Base-by-base conservation (phyloP, 1,140 invertebrate species). In the Drosophila baimaii region DNA sequence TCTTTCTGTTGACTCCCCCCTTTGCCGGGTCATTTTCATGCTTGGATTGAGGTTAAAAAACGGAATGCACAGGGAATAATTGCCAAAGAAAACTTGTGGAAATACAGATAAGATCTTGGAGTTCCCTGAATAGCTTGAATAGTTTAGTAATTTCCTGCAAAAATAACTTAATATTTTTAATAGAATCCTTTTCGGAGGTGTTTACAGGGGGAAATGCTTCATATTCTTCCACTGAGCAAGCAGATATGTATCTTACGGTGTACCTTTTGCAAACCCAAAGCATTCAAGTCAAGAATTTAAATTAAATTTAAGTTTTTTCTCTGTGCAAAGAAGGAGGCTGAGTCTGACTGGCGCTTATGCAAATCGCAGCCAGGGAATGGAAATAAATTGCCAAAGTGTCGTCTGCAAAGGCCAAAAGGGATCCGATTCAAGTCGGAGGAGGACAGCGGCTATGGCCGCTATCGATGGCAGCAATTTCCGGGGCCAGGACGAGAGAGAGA, bases 341-440 rank as follows among this genome's bases (percentile, higher is more conserved):
- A 35, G 65, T 46, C 76, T 76, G 82, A 57, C 69, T 81, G 81
- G 55, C 79, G 82, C 82, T 88, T 86, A 86, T 86, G 82, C 83
- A 86, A 86, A 86, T 86, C 79, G 76, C 46, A 51, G 69, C 66
- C 74, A 77, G 77, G 52, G 39, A 71, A 77, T 88, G 75, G 83
- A 79, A 83, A 83, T 79, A 88, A 86, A 86, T 86, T 86, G 82
- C 79, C 65, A 86, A 86, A 86, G 79, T 86, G 82, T 86, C 79
- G 75, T 88, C 79, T 86, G 73, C 66, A 59, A 72, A 31, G 46
- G 62, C 56, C 41, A 49, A 51, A 49, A 51, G 33, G 47, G 46
- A 44, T 31, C 25, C 52, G 66, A 23, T 47, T 46, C 39, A 66
- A 55, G 44, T 63, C 49, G 58, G 46, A 23, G 58, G 46, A 23